These are phyloP conservation scores for Percopsis transmontana DNA, from an alignment of 2,113 vertebrate species.

Conservation along the genomic window DNA sequence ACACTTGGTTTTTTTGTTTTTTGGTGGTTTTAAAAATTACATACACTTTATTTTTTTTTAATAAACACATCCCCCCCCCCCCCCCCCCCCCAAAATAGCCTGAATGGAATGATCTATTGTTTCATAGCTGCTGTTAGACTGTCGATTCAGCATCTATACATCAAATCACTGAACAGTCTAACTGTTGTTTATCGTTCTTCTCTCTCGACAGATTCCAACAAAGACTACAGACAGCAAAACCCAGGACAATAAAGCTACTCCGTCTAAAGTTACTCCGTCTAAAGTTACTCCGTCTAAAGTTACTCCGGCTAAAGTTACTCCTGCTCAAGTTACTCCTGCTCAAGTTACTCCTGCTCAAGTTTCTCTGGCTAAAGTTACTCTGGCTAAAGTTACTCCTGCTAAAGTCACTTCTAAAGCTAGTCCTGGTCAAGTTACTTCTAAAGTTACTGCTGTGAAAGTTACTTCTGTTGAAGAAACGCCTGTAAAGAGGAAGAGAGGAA, in stretches of 20 bases:
- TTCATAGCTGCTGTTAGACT: too few relatives aligned
- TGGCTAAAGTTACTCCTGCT: not conserved
- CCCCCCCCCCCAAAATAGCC: too few relatives aligned
- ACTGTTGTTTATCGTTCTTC: not conserved
- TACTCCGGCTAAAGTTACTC: not conserved
- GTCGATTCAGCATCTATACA: not conserved
- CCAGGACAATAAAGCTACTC: not conserved
- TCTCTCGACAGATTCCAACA: conserved; percentile 11
- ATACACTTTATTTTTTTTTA: too few relatives aligned
- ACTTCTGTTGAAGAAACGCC: not conserved
- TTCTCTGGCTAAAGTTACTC: not conserved
- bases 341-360: not conserved
- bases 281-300: not conserved
- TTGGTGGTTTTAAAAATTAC: too few relatives aligned
- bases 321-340: not conserved
- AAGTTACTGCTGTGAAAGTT: not conserved
- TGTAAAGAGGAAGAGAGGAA: too few relatives aligned
- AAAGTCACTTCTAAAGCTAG: not conserved
- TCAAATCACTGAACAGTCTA: too few relatives aligned
- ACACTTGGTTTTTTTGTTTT: too few relatives aligned
- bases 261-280: not conserved
- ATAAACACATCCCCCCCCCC: too few relatives aligned
- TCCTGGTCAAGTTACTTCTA: not conserved
- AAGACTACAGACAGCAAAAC: not conserved
- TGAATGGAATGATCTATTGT: too few relatives aligned